Conservation (phyloP, 2,113 vertebrate genomes). For the Semicossyphus pulcher region DNA sequence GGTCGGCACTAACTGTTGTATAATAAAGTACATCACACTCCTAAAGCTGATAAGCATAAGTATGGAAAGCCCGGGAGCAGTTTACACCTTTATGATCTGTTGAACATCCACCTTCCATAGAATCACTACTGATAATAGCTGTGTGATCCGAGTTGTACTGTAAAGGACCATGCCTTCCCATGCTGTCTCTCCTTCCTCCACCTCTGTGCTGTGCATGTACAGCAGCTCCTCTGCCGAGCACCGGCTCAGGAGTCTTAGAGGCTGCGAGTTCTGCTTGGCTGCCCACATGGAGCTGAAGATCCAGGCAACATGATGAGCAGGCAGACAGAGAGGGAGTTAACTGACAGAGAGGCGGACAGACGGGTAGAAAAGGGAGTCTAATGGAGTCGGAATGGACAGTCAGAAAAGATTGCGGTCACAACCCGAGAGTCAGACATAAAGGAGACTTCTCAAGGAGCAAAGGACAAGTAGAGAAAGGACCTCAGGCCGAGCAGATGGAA, state of each 20-base stretch:
- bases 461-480: slow-evolving; percentile 22
- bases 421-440: slow-evolving; percentile 12
- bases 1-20: too few relatives aligned
- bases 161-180: neutral
- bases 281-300: slow-evolving; percentile 53
- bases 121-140: slow-evolving; percentile 25
- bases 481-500: neutral
- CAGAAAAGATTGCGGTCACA: slow-evolving; percentile 20
- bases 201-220: slow-evolving; percentile 34
- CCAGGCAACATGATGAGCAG: slow-evolving; percentile 49
- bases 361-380: slow-evolving; percentile 31
- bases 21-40: neutral
- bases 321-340: slow-evolving; percentile 43
- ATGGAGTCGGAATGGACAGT: slow-evolving; percentile 26
- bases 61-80: neutral
- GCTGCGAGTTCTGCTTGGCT: slow-evolving; percentile 67
- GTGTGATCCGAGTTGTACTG: slow-evolving; percentile 11
- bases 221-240: slow-evolving; percentile 25
- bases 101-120: slow-evolving; percentile 14
- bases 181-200: neutral
- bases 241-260: slow-evolving; percentile 25
- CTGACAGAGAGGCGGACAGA: slow-evolving; percentile 26
- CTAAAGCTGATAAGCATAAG: neutral
- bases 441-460: slow-evolving; percentile 34
- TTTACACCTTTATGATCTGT: slow-evolving; percentile 12